Conservation (phyloP, 2,888 invertebrate genomes). For the Ommatoiulus sabulosus region DNA sequence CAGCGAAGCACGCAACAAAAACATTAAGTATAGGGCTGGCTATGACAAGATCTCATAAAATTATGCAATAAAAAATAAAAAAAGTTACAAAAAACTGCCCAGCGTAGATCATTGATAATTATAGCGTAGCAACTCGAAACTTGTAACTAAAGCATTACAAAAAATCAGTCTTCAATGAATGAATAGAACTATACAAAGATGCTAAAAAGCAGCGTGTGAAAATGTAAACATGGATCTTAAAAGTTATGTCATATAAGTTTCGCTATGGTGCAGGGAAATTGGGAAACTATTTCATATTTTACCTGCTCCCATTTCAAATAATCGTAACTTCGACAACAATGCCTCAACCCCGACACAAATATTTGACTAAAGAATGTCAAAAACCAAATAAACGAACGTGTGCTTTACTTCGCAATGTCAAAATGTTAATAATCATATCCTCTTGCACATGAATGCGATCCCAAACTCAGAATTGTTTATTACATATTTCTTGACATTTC, state of each 20-base stretch:
- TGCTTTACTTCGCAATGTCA: no score
- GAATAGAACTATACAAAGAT: background rate
- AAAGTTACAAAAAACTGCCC: background rate
- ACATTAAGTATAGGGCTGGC: constrained; percentile 10
- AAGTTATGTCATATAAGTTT: background rate
- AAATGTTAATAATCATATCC: no score
- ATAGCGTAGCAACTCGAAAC: background rate
- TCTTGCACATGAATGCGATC: no score
- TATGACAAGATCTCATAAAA: background rate
- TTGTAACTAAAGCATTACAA: background rate
- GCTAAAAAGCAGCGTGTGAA: background rate
- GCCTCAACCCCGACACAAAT: background rate
- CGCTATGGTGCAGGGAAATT: background rate
- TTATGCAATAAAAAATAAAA: background rate
- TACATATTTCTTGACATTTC: no score
- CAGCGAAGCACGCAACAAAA: background rate
- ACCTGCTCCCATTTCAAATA: background rate
- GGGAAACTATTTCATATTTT: background rate
- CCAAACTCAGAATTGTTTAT: no score
- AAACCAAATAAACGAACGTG: background rate
- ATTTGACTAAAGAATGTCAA: background rate
- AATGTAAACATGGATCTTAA: background rate
- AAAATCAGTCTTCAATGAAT: background rate
- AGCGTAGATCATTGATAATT: background rate
- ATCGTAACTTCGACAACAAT: background rate